A percentile compares a stretch with the other conserved stretches of the same genome.
Evolutionary conservation across 1,140 invertebrate species (phyloP).

Genomic region (Platorchestia sp.): DNA sequence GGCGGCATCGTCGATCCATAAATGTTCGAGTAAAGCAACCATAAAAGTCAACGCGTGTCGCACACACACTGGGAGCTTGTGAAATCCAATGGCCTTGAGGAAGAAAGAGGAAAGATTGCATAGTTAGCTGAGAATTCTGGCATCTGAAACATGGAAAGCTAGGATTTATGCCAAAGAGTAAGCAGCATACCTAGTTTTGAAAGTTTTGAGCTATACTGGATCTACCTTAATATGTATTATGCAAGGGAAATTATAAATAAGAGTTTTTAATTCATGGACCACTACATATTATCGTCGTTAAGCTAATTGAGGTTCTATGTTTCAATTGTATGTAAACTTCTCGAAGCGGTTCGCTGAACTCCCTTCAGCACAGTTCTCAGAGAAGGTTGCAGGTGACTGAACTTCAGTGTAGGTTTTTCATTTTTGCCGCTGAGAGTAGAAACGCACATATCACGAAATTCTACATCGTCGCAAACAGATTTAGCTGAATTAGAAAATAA

Average conservation of each 20-base stretch:
- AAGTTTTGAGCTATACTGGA: background rate
- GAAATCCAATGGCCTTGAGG: background rate
- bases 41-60: background rate
- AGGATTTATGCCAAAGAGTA: background rate
- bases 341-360: no score
- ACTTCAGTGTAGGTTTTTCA: no score
- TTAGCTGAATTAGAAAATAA: no score
- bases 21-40: slow-evolving; percentile 4
- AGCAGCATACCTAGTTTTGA: background rate
- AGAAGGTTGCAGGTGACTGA: no score
- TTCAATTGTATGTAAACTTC: no score
- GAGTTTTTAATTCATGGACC: background rate
- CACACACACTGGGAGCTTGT: background rate
- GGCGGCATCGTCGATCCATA: background rate
- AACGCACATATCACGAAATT: no score
- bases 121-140: background rate
- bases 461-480: no score
- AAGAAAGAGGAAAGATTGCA: background rate
- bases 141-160: background rate
- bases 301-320: background rate
- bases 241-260: background rate
- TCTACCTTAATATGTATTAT: no score
- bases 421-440: no score
- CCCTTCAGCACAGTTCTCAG: no score
- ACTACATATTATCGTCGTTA: background rate